phyloP scores from a whole-genome alignment of 2,797 vertebrate species.

The Darevskia nairensis region DNA sequence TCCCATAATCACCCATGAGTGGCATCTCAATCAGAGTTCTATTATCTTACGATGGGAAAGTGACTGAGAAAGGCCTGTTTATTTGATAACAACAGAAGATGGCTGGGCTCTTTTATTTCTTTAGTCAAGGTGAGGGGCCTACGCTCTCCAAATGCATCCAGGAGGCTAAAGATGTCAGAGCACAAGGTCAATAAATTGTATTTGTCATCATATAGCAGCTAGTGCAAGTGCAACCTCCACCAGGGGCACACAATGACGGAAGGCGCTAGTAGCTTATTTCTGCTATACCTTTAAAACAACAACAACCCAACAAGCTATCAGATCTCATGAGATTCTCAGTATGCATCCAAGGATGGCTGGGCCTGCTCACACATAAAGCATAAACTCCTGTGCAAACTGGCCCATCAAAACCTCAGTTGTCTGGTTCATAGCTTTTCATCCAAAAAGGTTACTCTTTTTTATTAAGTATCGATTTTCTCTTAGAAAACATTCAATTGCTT shows the following conservation, averaged over 20 bases:
- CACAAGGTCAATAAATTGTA: not conserved
- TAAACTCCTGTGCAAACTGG: not conserved
- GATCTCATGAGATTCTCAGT: not conserved
- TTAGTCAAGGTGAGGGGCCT: no score
- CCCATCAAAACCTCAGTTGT: not conserved
- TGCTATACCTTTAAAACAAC: not conserved
- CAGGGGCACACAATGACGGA: not conserved
- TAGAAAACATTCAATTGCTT: constrained; percentile 8
- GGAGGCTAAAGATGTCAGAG: not conserved
- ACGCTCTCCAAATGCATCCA: not conserved
- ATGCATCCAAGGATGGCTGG: not conserved
- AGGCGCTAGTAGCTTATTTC: not conserved
- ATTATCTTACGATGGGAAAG: not conserved
- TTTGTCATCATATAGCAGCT: not conserved
- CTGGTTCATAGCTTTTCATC: not conserved
- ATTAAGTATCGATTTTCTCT: not conserved
- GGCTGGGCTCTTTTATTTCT: not conserved
- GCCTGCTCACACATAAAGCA: not conserved
- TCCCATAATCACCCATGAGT: no score
- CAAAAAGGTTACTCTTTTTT: not conserved
- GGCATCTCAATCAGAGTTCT: not conserved
- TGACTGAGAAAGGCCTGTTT: not conserved
- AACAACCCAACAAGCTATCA: not conserved
- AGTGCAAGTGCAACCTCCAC: no score
- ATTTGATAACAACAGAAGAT: not conserved